A percentile compares a stretch with the other conserved stretches of the same genome.
phyloP scores from a whole-genome alignment of 2,113 vertebrate species.

The Hemiprocne comata region DNA sequence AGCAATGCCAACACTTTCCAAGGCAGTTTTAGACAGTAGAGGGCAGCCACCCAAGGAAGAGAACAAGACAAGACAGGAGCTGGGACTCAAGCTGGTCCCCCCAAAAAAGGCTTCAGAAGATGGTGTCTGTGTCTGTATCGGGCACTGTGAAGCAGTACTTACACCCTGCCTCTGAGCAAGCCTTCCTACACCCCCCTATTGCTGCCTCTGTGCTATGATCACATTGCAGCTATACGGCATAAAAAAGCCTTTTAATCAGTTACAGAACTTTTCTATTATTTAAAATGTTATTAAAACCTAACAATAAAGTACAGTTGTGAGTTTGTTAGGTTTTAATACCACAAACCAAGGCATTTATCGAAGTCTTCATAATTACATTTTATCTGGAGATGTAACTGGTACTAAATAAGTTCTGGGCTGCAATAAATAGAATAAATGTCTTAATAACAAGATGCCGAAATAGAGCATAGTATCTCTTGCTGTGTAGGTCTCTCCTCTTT shows the following conservation, averaged over 20 bases:
- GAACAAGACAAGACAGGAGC: neutral
- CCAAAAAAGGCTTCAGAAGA: neutral
- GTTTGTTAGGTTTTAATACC: neutral
- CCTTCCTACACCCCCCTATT: neutral
- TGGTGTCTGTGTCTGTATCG: neutral
- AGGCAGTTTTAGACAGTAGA: slow-evolving; percentile 58
- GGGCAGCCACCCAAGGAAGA: slow-evolving; percentile 41
- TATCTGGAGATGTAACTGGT: neutral
- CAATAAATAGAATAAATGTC: neutral
- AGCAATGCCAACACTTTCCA: neutral
- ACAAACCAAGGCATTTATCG: neutral
- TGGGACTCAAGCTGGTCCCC: neutral
- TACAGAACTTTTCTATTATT: neutral
- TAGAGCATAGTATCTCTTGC: neutral
- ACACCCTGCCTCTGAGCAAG: neutral
- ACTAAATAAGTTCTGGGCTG: neutral
- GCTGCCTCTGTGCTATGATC: neutral
- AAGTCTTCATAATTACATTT: neutral
- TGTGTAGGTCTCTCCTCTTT: neutral
- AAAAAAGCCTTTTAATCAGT: neutral
- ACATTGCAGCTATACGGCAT: neutral
- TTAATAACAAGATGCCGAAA: neutral
- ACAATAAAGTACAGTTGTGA: neutral
- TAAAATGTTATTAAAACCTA: neutral
- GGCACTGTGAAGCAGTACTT: neutral